Evolutionary conservation across 1,140 invertebrate species (phyloP).

Genomic region (Sinonovacula constricta): DNA sequence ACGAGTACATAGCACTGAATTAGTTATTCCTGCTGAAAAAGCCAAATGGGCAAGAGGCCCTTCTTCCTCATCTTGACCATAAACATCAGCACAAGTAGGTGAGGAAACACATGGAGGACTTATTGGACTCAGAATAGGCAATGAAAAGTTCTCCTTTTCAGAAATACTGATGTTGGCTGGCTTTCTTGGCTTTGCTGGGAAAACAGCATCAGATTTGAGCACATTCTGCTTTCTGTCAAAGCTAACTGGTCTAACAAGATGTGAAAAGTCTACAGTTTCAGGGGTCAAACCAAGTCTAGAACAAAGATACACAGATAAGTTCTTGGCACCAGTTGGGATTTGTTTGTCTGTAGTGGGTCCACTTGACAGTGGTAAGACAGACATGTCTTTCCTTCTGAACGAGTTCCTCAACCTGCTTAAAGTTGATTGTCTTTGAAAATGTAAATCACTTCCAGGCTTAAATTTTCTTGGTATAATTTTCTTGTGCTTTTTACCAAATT

Average conservation of each 20-base stretch:
- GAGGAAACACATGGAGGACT: not conserved
- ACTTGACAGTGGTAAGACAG: not conserved
- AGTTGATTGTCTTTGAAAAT: not conserved
- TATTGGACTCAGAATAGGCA: not conserved
- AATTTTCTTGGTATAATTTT: not conserved
- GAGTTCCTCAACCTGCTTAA: not conserved
- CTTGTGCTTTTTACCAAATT: not conserved
- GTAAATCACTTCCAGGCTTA: not conserved
- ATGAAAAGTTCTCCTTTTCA: not conserved
- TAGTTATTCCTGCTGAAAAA: too few relatives aligned
- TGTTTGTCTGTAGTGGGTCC: not conserved
- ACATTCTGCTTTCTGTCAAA: not conserved
- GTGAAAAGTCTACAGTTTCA: not conserved
- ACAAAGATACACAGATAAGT: not conserved
- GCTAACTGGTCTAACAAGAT: not conserved
- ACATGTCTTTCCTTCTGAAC: not conserved
- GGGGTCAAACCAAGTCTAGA: not conserved
- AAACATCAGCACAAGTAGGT: slow-evolving; percentile 45
- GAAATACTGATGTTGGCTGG: too few relatives aligned
- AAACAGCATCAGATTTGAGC: not conserved
- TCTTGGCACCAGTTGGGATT: not conserved
- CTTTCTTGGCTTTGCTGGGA: too few relatives aligned
- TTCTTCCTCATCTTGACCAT: slow-evolving; percentile 42
- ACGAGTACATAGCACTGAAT: too few relatives aligned
- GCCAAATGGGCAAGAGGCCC: too few relatives aligned